These are phyloP conservation scores for Pollachius pollachius DNA, from an alignment of 2,113 vertebrate genomes.

Conservation along the genomic window DNA sequence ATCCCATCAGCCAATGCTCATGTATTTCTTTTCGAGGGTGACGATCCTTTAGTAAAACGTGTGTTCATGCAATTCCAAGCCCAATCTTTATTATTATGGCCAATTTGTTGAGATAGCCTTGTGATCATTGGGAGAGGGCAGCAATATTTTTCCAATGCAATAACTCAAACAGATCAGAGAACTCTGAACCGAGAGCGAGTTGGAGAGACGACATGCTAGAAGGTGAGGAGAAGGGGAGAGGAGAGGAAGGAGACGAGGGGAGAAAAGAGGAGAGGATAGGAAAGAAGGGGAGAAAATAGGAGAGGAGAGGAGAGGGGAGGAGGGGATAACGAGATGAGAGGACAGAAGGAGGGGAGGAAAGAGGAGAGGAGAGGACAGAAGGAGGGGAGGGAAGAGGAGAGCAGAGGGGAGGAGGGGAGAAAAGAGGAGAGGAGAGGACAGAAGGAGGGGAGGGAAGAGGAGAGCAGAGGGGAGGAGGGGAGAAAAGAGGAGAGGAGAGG, in stretches of 20 bases:
- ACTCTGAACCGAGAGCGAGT: background rate
- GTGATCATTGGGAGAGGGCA: no score
- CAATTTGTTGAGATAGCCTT: no score
- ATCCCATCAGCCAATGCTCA: background rate
- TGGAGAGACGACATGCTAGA: background rate
- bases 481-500: background rate
- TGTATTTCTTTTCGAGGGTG: no score
- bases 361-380: background rate
- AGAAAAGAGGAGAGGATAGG: background rate
- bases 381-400: background rate
- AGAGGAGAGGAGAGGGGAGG: background rate
- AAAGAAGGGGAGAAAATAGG: background rate
- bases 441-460: background rate
- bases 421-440: constrained; percentile 9
- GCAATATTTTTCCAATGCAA: no score
- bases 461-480: background rate
- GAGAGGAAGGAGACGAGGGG: background rate
- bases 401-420: background rate
- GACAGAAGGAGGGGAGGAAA: background rate
- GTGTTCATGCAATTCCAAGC: no score
- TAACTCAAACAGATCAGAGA: no score
- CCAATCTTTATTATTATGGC: no score
- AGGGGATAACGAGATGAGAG: background rate
- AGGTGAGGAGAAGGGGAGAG: background rate
- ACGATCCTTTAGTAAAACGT: no score